Evolutionary conservation across 2,888 invertebrate genomes (phyloP), one percentile per base, ranked within the genome.

Genomic region (Xestia sexstrigata): DNA sequence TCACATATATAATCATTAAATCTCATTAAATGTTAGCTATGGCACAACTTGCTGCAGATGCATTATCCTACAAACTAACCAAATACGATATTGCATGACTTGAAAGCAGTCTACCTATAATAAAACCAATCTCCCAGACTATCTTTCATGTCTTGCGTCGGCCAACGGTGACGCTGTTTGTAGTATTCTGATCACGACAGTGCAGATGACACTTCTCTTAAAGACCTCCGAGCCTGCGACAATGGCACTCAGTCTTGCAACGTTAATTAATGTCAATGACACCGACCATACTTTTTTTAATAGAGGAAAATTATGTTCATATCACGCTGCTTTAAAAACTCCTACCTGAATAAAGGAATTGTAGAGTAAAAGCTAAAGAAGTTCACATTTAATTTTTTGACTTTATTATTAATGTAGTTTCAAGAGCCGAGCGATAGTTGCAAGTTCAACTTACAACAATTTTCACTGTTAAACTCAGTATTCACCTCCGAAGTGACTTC

Each of bases 131-230:
- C 73, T 72, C 63, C n/a, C 49, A 72, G 63, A 76, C 55, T 81
- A 83, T 89, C 74, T 81, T 80, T 83, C 78, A 82, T 74, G 55
- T 49, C 65, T 13, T 68, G 26, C 23, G 47, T 52, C 39, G 62
- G 63, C 42, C 45, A 78, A 35, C 42, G 60, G 68, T 39, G 52
- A 49, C 45, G 58, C n/a, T 70, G 55, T 60, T 75, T 65, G 39
- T 69, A 45, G 77, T 83, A 90, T 90, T 91, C 90, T 62, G 82
- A 87, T 89, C 89, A 90, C 89, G 89, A 58, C 78, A 76, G n/a
- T 72, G 62, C 84, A 86, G 83, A 88, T 89, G 89, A 84, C 88
- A 88, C 79, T 85, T 79, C 75, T 76, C 70, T 87, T 86, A 87
- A 86, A 85, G 75, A 76, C 78, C 73, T 77, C 70, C 74, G 69